Percentiles rank a stretch among this genome's conserved stretches.
Evolutionary conservation across 2,888 invertebrate species (phyloP).

Genomic region (Drosophila percnosoma): DNA sequence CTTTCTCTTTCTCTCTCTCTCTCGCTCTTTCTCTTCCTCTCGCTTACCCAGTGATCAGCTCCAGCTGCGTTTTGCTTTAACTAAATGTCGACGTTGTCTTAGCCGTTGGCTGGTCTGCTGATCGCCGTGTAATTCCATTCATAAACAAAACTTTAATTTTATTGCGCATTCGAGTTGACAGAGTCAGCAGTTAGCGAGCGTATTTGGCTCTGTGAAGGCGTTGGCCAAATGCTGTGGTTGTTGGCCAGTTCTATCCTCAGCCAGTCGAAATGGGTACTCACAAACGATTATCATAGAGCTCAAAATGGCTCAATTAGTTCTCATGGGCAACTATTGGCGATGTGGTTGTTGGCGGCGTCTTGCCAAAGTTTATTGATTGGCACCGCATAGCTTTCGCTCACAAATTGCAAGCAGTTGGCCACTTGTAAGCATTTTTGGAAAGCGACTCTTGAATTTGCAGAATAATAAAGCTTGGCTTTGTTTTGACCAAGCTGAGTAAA

Average conservation of each 20-base stretch:
- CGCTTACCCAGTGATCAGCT: conserved; percentile 33
- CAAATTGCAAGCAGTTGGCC: background rate
- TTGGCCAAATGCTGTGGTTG: conserved; percentile 36
- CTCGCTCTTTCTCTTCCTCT: background rate
- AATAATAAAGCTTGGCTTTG: background rate
- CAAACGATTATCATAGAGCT: conserved; percentile 73
- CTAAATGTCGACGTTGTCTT: conserved; percentile 58
- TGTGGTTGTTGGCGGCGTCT: conserved; percentile 48
- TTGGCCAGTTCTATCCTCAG: conserved; percentile 29
- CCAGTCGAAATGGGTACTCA: conserved; percentile 49
- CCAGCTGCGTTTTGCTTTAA: conserved; percentile 65
- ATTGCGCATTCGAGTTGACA: conserved; percentile 70
- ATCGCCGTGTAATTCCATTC: conserved; percentile 79
- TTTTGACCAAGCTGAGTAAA: background rate
- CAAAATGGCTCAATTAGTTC: conserved; percentile 83
- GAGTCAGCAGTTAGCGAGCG: conserved; percentile 34
- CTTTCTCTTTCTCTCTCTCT: background rate
- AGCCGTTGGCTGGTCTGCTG: conserved; percentile 30
- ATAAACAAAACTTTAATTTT: conserved; percentile 83
- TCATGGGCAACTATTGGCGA: conserved; percentile 41
- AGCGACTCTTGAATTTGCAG: conserved; percentile 20
- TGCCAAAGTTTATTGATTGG: conserved; percentile 61
- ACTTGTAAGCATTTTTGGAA: conserved; percentile 32
- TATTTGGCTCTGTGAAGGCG: conserved; percentile 53
- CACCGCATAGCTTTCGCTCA: conserved; percentile 38